A percentile compares a stretch with the other conserved stretches of the same genome.
phyloP scores from a whole-genome alignment of 35 echinoderm and acorn worm species.

The Diadema setosum region DNA sequence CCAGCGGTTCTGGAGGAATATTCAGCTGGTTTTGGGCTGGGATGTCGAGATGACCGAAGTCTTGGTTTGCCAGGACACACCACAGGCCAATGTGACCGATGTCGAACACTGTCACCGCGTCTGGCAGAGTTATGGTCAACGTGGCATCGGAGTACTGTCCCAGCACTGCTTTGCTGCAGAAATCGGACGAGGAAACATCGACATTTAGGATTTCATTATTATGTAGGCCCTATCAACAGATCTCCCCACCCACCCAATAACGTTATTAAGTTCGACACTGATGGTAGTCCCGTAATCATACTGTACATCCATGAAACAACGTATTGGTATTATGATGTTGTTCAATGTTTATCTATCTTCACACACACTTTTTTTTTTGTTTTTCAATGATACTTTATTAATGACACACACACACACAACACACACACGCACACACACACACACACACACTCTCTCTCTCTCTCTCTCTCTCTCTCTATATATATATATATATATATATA shows the following conservation, averaged over 20 bases:
- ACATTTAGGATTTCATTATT: not conserved
- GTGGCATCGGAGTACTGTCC: not conserved
- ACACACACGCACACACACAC: too few relatives aligned
- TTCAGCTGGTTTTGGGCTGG: not conserved
- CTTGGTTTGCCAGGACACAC: not conserved
- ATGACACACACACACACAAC: too few relatives aligned
- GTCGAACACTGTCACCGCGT: not conserved
- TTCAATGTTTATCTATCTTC: not conserved
- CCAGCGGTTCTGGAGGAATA: not conserved
- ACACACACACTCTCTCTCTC: too few relatives aligned
- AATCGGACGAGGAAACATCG: not conserved
- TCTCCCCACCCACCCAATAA: not conserved
- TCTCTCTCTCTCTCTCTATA: too few relatives aligned
- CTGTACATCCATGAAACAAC: not conserved
- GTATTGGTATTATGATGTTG: not conserved
- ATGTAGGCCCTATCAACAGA: not conserved
- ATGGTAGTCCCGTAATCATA: not conserved
- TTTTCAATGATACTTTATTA: not conserved
- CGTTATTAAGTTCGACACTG: not conserved
- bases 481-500: too few relatives aligned
- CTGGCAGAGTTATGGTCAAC: constrained; percentile 11
- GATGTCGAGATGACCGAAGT: constrained; percentile 34
- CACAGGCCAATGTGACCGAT: constrained; percentile 27
- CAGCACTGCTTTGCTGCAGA: not conserved
- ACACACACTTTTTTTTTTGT: not conserved